Conservation (phyloP, 2,797 vertebrate species). For the Intellagama lesueurii region DNA sequence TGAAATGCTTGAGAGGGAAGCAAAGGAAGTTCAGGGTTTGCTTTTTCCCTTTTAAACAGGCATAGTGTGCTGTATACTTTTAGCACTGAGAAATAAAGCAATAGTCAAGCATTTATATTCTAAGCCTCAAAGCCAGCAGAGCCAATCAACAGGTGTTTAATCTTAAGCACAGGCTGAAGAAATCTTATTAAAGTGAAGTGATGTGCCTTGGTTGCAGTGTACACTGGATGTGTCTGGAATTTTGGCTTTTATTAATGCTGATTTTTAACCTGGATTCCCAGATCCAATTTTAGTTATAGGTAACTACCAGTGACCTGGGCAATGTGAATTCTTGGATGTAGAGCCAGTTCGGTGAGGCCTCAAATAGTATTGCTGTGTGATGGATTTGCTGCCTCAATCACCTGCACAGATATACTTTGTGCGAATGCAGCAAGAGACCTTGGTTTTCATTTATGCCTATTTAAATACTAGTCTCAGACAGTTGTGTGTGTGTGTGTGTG, state of each 20-base stretch:
- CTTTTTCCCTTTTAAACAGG: not conserved
- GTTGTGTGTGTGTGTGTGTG: not conserved
- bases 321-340: not conserved
- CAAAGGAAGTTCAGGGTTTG: not conserved
- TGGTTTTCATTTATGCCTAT: slow-evolving; percentile 41
- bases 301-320: not conserved
- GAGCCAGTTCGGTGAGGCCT: not conserved
- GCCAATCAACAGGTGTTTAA: not conserved
- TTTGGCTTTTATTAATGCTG: slow-evolving; percentile 34
- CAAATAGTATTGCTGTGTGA: not conserved
- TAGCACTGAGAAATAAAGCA: not conserved
- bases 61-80: not conserved
- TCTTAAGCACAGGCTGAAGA: not conserved
- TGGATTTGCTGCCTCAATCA: not conserved
- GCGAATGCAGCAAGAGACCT: not conserved
- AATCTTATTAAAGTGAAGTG: slow-evolving; percentile 12
- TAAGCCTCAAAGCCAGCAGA: not conserved
- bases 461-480: slow-evolving; percentile 42
- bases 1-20: not conserved
- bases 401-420: not conserved
- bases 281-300: not conserved
- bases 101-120: not conserved
- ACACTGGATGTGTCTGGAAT: not conserved
- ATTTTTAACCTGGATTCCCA: not conserved
- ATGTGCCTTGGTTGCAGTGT: slow-evolving; percentile 2